phyloP scores from a whole-genome alignment of 2,888 invertebrate species.

The Pseudococcus longispinus region DNA sequence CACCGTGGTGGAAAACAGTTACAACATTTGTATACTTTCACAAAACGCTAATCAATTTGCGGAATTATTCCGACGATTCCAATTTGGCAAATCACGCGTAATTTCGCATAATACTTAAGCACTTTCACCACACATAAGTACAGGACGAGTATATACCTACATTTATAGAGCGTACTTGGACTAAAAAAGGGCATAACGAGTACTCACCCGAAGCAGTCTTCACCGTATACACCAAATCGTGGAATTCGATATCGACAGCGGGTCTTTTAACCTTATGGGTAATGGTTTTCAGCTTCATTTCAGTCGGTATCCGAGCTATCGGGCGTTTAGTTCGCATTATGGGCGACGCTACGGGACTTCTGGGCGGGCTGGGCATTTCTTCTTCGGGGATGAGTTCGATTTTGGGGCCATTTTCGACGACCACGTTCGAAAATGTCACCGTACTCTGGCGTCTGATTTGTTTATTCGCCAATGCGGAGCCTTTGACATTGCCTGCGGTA shows the following conservation, averaged over 20 bases:
- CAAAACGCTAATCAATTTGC: not conserved
- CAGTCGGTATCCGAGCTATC: conserved; percentile 64
- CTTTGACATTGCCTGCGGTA: not conserved
- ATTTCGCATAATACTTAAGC: not conserved
- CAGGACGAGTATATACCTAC: not conserved
- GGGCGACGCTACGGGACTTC: not conserved
- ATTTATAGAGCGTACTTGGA: too few species aligned
- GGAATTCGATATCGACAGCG: conserved; percentile 69
- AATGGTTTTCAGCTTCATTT: conserved; percentile 66
- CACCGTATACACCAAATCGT: conserved; percentile 68
- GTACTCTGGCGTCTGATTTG: not conserved
- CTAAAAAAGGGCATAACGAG: not conserved
- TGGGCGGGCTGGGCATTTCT: not conserved
- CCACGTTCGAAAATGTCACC: conserved; percentile 39
- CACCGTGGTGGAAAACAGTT: too few species aligned
- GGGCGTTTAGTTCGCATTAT: conserved; percentile 55
- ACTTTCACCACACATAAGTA: not conserved
- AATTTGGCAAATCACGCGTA: not conserved
- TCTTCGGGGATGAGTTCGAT: not conserved
- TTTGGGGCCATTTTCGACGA: not conserved
- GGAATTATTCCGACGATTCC: not conserved
- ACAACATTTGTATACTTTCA: not conserved
- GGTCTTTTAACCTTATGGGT: conserved; percentile 69
- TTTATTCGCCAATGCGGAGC: not conserved
- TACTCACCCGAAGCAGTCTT: conserved; percentile 58